Percentiles rank a stretch among this genome's conserved stretches.
Conservation (phyloP, 2,888 invertebrate species). For the Stenodema calcarata region DNA sequence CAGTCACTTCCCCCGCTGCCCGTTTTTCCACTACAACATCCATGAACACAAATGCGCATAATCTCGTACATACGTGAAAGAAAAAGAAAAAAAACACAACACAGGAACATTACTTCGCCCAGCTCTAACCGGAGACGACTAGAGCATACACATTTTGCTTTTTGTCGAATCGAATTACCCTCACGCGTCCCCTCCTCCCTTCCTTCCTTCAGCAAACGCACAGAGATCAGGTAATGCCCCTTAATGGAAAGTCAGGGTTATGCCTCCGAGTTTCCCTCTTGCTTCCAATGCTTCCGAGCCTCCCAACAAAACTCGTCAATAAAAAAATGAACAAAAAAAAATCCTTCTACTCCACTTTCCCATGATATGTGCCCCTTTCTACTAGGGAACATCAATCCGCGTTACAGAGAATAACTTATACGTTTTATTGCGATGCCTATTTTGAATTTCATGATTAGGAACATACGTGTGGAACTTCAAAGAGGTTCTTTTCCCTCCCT, state of each 20-base stretch:
- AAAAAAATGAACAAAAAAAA: slow-evolving; percentile 24
- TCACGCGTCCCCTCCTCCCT: background rate
- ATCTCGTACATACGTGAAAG: background rate
- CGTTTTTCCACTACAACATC: background rate
- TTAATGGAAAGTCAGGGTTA: slow-evolving; percentile 46
- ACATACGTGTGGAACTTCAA: background rate
- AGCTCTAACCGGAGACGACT: background rate
- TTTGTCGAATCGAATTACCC: slow-evolving; percentile 48
- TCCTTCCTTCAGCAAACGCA: background rate
- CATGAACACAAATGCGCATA: background rate
- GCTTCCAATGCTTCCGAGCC: background rate
- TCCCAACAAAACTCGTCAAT: slow-evolving; percentile 14
- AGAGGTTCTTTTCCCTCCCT: background rate
- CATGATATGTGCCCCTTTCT: slow-evolving; percentile 29
- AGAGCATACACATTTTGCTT: slow-evolving; percentile 44
- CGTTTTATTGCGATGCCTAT: background rate
- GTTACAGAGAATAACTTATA: slow-evolving; percentile 36
- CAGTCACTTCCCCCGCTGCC: too few relatives aligned
- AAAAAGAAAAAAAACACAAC: background rate
- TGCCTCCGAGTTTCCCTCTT: background rate
- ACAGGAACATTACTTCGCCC: background rate
- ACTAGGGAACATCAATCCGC: slow-evolving; percentile 34
- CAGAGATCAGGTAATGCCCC: slow-evolving; percentile 49
- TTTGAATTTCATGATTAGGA: slow-evolving; percentile 46
- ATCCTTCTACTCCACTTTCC: slow-evolving; percentile 17